Evolutionary conservation across 2,113 vertebrate species (phyloP), one percentile per base, ranked within the genome.

Genomic region (Cromileptes altivelis): DNA sequence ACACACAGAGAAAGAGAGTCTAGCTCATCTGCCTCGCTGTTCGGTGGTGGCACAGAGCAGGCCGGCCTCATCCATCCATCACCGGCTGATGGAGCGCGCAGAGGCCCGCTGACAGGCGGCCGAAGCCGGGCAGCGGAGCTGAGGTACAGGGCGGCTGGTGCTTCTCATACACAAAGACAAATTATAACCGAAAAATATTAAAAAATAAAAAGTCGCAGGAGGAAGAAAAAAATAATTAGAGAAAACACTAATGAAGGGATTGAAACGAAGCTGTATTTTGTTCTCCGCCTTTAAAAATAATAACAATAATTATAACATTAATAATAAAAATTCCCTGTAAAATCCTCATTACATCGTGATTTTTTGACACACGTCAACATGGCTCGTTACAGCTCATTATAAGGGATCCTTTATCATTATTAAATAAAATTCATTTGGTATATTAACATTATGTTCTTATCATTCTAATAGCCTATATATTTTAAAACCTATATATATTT

Each of bases 91-190:
- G 42, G 73, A 42, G 70, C 61, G 70, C 50, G 12, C 69, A 0
- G 65, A 74, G 84, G 82, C 80, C 87, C 55, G 82, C 71, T 78
- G 85, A 84, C 57, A 73, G 70, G 75, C 65, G 75, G 70, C 63
- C 64, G 19, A 4, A 81, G 60, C 74, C 62, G 75, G 69, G 40
- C 27, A 70, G 75, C 3, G n/a, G 57, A 30, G 53, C 42, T 15
- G 69, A 12, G 65, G 37, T 49, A 64, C 14, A 5, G 9, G 18
- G n/a, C 50, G 56, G 11, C 52, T 11, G 53, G 2, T 12, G 56
- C 2, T 18, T 12, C 21, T 55, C 13, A 15, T 30, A 45, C 42
- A 45, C 42, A 45, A 10, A 64, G 8, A 47, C 37, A 6, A 58
- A 12, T 9, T 2, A 21, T 12, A 37, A 30, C 70, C 21, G 23